phyloP scores from a whole-genome alignment of 2,113 vertebrate species.

The Barbus barbus region DNA sequence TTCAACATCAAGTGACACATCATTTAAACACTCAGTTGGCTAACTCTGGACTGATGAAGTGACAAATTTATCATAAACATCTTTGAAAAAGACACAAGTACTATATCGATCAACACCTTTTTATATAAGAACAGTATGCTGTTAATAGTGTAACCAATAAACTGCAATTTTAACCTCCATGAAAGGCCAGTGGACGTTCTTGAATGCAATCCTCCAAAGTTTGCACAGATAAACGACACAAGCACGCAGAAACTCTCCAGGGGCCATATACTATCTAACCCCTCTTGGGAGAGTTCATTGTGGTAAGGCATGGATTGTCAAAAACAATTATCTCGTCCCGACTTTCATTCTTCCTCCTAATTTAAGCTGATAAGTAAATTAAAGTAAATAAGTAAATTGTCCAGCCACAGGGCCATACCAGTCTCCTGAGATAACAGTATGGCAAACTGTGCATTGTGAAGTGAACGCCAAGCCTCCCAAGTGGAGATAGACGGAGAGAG shows the following conservation, averaged over 20 bases:
- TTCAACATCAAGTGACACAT: background rate
- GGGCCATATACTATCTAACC: constrained; percentile 57
- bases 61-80: background rate
- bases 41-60: background rate
- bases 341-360: constrained; percentile 74
- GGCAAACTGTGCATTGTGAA: constrained; percentile 74
- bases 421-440: constrained; percentile 72
- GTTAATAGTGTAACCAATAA: background rate
- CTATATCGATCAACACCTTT: background rate
- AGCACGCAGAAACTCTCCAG: background rate
- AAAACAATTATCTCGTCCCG: constrained; percentile 74
- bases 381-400: no score
- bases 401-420: constrained; percentile 66
- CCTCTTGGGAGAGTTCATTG: constrained; percentile 68
- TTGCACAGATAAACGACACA: constrained; percentile 7
- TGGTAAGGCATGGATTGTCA: constrained; percentile 71
- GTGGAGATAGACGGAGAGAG: background rate
- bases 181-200: background rate
- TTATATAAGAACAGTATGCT: background rate
- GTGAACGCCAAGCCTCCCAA: constrained; percentile 70
- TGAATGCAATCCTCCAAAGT: background rate
- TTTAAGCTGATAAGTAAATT: constrained; percentile 80
- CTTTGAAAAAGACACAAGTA: background rate
- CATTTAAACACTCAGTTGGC: background rate
- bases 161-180: background rate